phyloP scores from a whole-genome alignment of 2,797 vertebrate species.

The Cyprinella venusta region DNA sequence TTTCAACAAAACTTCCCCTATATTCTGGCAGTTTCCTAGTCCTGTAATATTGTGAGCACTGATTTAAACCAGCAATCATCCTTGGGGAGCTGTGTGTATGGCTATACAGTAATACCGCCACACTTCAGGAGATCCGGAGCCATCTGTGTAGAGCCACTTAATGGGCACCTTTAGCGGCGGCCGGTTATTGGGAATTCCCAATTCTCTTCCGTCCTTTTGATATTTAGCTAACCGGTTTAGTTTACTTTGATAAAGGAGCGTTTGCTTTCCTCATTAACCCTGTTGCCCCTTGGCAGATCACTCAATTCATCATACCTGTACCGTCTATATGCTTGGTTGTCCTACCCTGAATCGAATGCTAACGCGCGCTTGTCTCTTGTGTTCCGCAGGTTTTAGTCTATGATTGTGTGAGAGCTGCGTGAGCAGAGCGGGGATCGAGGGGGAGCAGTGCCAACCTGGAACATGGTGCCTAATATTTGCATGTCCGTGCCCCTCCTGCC shows the following conservation, averaged over 20 bases:
- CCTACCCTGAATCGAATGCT: conserved; percentile 39
- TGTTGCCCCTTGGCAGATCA: neutral
- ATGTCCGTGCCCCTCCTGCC: conserved; percentile 75
- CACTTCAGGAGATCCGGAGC: conserved; percentile 72
- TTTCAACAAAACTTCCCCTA: neutral
- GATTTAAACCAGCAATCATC: conserved; percentile 55
- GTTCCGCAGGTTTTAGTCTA: conserved; percentile 79
- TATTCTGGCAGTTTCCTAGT: neutral
- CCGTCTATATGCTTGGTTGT: neutral
- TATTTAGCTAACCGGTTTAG: conserved; percentile 51
- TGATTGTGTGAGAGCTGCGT: conserved; percentile 80
- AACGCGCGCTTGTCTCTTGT: conserved; percentile 60
- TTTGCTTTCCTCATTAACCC: conserved; percentile 42
- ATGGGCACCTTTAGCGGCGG: conserved; percentile 69
- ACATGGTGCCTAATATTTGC: conserved; percentile 89
- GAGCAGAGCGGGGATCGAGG: conserved; percentile 77
- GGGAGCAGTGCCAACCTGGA: conserved; percentile 83
- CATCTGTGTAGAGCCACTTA: conserved; percentile 74
- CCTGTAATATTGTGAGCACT: neutral
- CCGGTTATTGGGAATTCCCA: conserved; percentile 62
- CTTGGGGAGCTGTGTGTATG: conserved; percentile 53
- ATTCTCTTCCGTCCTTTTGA: conserved; percentile 65
- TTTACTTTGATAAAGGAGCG: conserved; percentile 55
- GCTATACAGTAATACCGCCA: conserved; percentile 68
- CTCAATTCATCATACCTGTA: neutral